These are phyloP conservation scores for Pteromalus puparum DNA, from an alignment of 1,140 invertebrate genomes.

Conservation along the genomic window DNA sequence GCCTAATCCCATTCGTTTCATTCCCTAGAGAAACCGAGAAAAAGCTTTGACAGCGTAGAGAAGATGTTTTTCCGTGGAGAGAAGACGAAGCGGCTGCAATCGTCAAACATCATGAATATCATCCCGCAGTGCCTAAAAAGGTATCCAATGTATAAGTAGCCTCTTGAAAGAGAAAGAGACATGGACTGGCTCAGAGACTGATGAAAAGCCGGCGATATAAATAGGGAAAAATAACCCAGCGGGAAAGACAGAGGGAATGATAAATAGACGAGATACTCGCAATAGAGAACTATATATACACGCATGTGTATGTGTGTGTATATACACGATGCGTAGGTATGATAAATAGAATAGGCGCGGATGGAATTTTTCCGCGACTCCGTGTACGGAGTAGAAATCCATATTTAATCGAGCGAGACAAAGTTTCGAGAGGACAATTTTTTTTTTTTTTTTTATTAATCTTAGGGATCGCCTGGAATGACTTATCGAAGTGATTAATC, in stretches of 20 bases:
- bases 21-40: constrained; percentile 34
- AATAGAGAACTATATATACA: not conserved
- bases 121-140: not conserved
- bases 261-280: constrained; percentile 35
- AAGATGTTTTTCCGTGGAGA: not conserved
- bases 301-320: not conserved
- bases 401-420: not conserved
- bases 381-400: not conserved
- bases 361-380: not conserved
- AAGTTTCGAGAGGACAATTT: not conserved
- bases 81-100: constrained; percentile 31
- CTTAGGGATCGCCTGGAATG: not conserved
- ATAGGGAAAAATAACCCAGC: constrained; percentile 25
- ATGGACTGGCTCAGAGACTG: not conserved
- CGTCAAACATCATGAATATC: constrained; percentile 44
- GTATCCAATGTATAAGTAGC: too few species aligned
- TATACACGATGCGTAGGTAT: not conserved
- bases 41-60: too few species aligned
- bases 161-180: constrained; percentile 36
- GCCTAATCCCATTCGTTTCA: constrained; percentile 44
- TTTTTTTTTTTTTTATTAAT: not conserved
- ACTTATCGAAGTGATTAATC: constrained; percentile 4
- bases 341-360: not conserved
- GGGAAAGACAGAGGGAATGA: constrained; percentile 46
- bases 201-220: constrained; percentile 42